Percentiles rank a stretch among this genome's conserved stretches.
Conservation (phyloP, 1,140 invertebrate genomes). For the Aphidius ervi region DNA sequence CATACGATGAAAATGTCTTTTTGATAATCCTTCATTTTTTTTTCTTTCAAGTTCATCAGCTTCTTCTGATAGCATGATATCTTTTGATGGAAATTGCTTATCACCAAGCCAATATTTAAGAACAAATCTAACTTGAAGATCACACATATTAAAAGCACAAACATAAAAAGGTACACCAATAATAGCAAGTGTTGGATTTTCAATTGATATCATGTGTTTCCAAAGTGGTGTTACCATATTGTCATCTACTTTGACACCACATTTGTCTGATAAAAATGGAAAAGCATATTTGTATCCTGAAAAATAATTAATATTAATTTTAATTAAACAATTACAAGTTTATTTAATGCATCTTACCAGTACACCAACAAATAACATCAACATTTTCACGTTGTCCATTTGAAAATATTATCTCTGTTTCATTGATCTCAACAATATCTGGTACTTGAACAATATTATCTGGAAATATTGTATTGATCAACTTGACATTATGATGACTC, state of each 20-base stretch:
- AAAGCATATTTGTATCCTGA: constrained; percentile 65
- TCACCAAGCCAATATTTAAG: constrained; percentile 53
- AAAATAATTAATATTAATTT: constrained; percentile 33
- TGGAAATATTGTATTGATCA: constrained; percentile 10
- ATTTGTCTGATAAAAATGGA: constrained; percentile 62
- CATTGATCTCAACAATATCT: constrained; percentile 27
- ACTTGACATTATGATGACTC: constrained; percentile 42
- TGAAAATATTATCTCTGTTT: constrained; percentile 32
- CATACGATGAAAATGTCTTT: constrained; percentile 39
- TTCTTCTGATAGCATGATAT: constrained; percentile 38
- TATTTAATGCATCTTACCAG: constrained; percentile 1
- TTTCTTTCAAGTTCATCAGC: too few relatives aligned
- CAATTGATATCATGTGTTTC: constrained; percentile 69
- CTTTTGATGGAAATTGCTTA: constrained; percentile 49
- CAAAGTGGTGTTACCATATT: constrained; percentile 68
- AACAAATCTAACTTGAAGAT: constrained; percentile 65
- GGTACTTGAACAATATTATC: neutral
- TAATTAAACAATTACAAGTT: constrained; percentile 27
- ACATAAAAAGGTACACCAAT: constrained; percentile 64
- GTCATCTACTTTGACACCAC: constrained; percentile 58
- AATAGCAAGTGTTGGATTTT: constrained; percentile 68
- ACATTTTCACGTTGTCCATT: constrained; percentile 34
- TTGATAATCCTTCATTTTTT: constrained; percentile 10
- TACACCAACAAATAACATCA: constrained; percentile 7
- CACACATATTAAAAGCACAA: constrained; percentile 66